Evolutionary conservation across 2,888 invertebrate species (phyloP), one percentile per base, ranked within the genome.

Genomic region (Hartigia nigra): DNA sequence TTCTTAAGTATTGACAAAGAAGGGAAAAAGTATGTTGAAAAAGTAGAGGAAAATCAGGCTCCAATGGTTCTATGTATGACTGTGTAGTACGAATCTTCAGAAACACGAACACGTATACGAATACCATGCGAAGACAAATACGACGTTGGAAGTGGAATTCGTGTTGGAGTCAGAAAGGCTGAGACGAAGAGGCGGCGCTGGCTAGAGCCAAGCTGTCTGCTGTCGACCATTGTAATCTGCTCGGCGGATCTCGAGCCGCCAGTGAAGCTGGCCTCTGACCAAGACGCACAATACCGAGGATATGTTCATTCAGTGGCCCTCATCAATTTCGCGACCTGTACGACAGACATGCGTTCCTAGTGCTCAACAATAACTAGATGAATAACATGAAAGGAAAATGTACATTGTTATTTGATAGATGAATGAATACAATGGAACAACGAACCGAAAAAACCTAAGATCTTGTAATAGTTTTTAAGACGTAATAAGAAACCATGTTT

Each of bases 151-250:
- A 55, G 55, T 55, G 55, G 55, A 55, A 55, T 55, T 55, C 55
- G 55, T 55, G 55, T 55, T 14, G 55, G 55, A 55, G 55, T 31
- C 72, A 31, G 32, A 34, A 72, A 70, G 77, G 75, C 81, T 83
- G 87, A 86, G 88, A 87, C 86, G 86, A 86, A 82, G 84, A 87
- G 88, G 87, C 87, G 86, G 86, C 86, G 87, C 83, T 83, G 76
- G 86, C 87, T 84, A 90, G 90, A 90, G 90, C 90, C 90, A 91
- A 89, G 90, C 91, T 90, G 90, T 91, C 90, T 91, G 90, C 89
- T 87, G 85, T 83, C 83, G 85, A 83, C 84, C 85, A 84, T 87
- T 86, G 86, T 87, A 88, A 89, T 89, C 89, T 88, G 82, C 84
- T 84, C 86, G 84, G 82, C 83, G 86, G 86, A 88, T 87, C 88